These are phyloP conservation scores for Brachyptera putata DNA, from an alignment of 2,888 invertebrate genomes.

Conservation along the genomic window DNA sequence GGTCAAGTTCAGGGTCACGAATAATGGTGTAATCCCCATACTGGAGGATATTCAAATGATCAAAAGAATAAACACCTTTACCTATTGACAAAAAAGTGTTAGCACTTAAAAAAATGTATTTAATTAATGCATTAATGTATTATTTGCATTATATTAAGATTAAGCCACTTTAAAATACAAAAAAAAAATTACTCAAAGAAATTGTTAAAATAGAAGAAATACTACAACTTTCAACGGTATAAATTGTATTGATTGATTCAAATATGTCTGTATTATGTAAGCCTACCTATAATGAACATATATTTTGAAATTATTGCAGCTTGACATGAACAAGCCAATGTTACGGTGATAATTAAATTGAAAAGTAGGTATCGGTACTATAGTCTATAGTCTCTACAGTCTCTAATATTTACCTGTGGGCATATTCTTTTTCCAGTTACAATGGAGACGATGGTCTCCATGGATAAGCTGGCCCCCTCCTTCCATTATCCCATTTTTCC, in stretches of 20 bases:
- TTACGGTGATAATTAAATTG: no score
- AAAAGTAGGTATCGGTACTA: no score
- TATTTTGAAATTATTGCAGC: no score
- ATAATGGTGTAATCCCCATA: conserved; percentile 65
- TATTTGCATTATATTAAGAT: no score
- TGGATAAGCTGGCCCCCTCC: conserved; percentile 71
- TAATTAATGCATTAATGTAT: no score
- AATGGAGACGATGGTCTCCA: conserved; percentile 63
- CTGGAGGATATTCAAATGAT: conserved; percentile 65
- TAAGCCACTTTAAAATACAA: no score
- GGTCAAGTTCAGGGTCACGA: conserved; percentile 55
- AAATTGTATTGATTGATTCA: background rate
- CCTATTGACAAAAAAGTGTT: conserved; percentile 45
- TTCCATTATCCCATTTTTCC: conserved; percentile 68
- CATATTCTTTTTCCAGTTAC: conserved; percentile 63
- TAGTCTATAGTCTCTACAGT: no score
- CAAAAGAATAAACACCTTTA: conserved; percentile 70
- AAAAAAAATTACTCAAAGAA: no score
- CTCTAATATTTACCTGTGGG: conserved; percentile 6
- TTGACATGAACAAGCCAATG: no score
- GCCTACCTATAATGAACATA: no score
- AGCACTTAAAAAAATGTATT: background rate
- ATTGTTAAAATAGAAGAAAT: no score
- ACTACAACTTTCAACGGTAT: no score
- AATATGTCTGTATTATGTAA: conserved; percentile 30